phyloP scores from a whole-genome alignment of 2,113 vertebrate species.

The Condylura cristata region DNA sequence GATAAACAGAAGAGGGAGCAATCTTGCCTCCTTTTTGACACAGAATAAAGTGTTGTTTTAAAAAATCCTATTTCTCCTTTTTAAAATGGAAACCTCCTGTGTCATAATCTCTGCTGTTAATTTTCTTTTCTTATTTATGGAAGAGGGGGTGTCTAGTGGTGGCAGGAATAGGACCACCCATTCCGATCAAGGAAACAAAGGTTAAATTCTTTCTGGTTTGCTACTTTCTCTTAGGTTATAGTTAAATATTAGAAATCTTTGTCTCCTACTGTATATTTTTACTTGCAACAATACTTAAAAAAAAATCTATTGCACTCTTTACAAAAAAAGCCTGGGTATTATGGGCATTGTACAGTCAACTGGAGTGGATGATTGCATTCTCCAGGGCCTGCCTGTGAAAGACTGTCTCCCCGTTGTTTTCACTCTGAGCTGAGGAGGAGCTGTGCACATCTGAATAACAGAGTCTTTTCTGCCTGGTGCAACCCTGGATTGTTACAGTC shows the following conservation, averaged over 20 bases:
- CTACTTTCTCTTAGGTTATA: slow-evolving; percentile 81
- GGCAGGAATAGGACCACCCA: slow-evolving; percentile 87
- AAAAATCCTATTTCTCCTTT: slow-evolving; percentile 38
- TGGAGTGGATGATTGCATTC: slow-evolving; percentile 85
- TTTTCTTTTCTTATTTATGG: slow-evolving; percentile 75
- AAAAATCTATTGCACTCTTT: background rate
- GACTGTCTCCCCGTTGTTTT: slow-evolving; percentile 87
- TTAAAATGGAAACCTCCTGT: slow-evolving; percentile 19
- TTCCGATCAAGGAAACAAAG: slow-evolving; percentile 79
- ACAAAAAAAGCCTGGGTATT: slow-evolving; percentile 66
- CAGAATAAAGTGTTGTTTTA: slow-evolving; percentile 29
- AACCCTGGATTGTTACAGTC: slow-evolving; percentile 94
- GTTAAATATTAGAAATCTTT: slow-evolving; percentile 81
- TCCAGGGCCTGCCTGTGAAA: slow-evolving; percentile 80
- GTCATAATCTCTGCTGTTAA: slow-evolving; percentile 68
- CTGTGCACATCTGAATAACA: slow-evolving; percentile 88
- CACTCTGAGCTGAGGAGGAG: slow-evolving; percentile 81
- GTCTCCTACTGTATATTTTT: slow-evolving; percentile 86
- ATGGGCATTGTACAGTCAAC: slow-evolving; percentile 81
- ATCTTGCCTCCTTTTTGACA: slow-evolving; percentile 80
- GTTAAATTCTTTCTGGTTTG: slow-evolving; percentile 83
- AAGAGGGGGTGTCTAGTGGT: background rate
- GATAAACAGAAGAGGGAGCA: slow-evolving; percentile 88
- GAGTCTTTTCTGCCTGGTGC: slow-evolving; percentile 89
- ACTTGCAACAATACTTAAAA: slow-evolving; percentile 76